These are phyloP conservation scores for Drosophila maculinotata DNA, from an alignment of 2,888 invertebrate genomes.

Conservation along the genomic window DNA sequence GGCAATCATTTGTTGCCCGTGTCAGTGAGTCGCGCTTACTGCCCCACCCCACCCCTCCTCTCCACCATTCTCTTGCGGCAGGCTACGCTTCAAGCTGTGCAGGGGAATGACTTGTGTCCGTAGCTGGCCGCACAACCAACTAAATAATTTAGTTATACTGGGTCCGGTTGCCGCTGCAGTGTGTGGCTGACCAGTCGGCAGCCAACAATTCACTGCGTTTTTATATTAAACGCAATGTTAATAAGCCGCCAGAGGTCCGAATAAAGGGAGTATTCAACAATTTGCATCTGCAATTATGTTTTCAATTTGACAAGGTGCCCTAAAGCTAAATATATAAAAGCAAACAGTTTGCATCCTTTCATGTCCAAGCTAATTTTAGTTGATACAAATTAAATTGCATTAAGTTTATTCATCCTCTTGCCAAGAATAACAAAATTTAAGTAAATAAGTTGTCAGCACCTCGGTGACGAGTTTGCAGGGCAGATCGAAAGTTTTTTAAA, in stretches of 20 bases:
- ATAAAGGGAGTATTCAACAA: constrained; percentile 15
- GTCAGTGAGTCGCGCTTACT: constrained; percentile 61
- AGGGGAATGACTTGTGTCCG: constrained; percentile 50
- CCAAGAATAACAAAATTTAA: too few species aligned
- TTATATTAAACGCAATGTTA: constrained; percentile 61
- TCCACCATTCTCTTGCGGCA: not conserved
- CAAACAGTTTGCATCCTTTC: too few species aligned
- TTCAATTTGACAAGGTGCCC: too few species aligned
- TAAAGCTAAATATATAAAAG: too few species aligned
- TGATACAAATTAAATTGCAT: too few species aligned
- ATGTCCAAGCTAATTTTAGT: too few species aligned
- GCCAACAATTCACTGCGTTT: constrained; percentile 60
- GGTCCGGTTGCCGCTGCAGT: constrained; percentile 40
- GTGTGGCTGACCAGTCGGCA: constrained; percentile 52
- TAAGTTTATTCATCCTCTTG: too few species aligned
- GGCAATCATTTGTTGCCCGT: constrained; percentile 76
- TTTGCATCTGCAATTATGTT: constrained; percentile 3
- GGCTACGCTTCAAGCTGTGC: constrained; percentile 14
- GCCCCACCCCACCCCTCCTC: not conserved
- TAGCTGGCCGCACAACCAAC: constrained; percentile 61
- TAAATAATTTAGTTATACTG: constrained; percentile 79
- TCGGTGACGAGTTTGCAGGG: too few species aligned
- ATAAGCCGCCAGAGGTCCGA: constrained; percentile 52
- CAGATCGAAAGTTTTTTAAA: too few species aligned
- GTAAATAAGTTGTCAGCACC: too few species aligned